Percentiles rank a stretch among this genome's conserved stretches.
phyloP scores from a whole-genome alignment of 64 coral and sea anemone genomes.

The Pachyseris speciosa region DNA sequence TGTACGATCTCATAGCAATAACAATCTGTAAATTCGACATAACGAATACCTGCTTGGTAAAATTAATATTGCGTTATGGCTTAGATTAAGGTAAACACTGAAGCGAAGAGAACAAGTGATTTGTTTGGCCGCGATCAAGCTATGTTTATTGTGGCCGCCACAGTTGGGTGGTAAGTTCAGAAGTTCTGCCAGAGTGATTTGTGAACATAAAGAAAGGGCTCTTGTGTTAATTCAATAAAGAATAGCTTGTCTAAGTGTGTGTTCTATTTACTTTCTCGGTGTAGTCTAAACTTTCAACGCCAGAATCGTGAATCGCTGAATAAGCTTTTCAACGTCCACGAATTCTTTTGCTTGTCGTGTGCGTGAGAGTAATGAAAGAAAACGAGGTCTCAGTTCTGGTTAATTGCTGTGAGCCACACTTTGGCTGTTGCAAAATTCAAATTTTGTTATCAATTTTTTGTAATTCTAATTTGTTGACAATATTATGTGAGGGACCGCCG shows the following conservation, averaged over 20 bases:
- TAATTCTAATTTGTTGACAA: slow-evolving; percentile 55
- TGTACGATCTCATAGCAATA: neutral
- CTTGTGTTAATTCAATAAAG: slow-evolving; percentile 34
- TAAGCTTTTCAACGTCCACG: neutral
- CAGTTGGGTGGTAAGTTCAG: slow-evolving; percentile 8
- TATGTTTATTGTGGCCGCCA: neutral
- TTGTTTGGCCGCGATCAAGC: slow-evolving; percentile 22
- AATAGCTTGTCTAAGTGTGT: neutral
- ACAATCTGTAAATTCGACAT: neutral
- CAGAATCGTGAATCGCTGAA: neutral
- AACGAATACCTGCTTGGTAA: slow-evolving; percentile 31
- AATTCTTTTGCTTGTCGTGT: neutral
- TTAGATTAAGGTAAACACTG: neutral
- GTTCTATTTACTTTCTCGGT: neutral
- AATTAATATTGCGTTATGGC: slow-evolving; percentile 34
- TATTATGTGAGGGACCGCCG: neutral
- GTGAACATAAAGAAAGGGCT: neutral
- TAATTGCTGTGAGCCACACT: neutral
- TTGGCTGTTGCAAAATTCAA: neutral
- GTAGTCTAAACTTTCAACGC: neutral
- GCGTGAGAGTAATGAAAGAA: neutral
- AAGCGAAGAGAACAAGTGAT: neutral
- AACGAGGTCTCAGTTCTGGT: neutral
- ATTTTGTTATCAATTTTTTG: slow-evolving; percentile 28
- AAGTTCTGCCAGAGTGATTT: neutral